Evolutionary conservation across 1,140 invertebrate species (phyloP).

Genomic region (Drosophila willistoni): DNA sequence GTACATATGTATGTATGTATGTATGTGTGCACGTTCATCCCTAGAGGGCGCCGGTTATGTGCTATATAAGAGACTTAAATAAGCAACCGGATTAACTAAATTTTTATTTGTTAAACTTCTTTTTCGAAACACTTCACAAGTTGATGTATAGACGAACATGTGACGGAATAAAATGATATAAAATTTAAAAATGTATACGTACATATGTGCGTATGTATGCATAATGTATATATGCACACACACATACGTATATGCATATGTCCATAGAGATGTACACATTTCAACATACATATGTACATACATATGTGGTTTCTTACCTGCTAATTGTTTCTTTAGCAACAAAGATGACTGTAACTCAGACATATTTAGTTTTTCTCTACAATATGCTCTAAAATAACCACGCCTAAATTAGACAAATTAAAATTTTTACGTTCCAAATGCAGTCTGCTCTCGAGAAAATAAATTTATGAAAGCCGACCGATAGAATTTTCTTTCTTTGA

Average conservation of each 20-base stretch:
- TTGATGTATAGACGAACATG: slow-evolving; percentile 11
- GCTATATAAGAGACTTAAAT: background rate
- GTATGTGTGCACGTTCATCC: slow-evolving; percentile 2
- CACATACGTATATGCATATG: slow-evolving; percentile 1
- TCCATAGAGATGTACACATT: slow-evolving; percentile 4
- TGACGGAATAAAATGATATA: background rate
- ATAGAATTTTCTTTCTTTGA: slow-evolving; percentile 49
- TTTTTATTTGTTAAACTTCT: background rate
- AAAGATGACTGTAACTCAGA: slow-evolving; percentile 97
- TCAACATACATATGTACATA: slow-evolving; percentile 8
- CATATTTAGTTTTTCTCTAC: slow-evolving; percentile 84
- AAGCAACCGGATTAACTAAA: background rate
- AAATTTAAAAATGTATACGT: background rate
- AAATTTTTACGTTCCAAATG: slow-evolving; percentile 32
- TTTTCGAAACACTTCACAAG: background rate
- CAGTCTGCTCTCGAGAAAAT: slow-evolving; percentile 21
- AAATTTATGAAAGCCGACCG: slow-evolving; percentile 47
- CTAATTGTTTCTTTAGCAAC: slow-evolving; percentile 96
- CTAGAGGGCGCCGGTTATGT: slow-evolving; percentile 5
- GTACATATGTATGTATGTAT: background rate
- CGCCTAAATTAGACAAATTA: slow-evolving; percentile 50
- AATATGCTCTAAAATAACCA: slow-evolving; percentile 29
- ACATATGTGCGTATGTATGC: slow-evolving; percentile 13
- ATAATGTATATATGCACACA: slow-evolving; percentile 1
- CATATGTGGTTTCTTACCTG: slow-evolving; percentile 88